Base-by-base conservation (phyloP, 2,113 vertebrate genomes). In the Athene cunicularia region DNA sequence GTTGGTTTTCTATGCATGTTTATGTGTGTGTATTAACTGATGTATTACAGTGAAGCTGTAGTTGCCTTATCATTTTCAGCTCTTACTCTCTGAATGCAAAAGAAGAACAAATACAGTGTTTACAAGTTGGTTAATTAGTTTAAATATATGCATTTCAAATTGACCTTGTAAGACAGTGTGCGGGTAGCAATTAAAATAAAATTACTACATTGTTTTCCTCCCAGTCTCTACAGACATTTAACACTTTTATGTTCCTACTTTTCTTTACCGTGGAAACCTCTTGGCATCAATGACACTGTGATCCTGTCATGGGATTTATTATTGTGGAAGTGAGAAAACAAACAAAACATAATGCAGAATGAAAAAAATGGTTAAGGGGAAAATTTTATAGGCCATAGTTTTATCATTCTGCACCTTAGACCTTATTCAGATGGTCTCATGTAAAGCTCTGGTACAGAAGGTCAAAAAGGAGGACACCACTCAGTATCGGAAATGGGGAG, bases 81-180 rank as follows among this genome's bases (percentile, higher is more conserved):
- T 92, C 35, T 82, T 75, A 33, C 26, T 94, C 22, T 95, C 37
- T 83, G 41, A 75, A 74, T 45, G 37, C 70, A 79, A 26, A 60
- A 88, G 33, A 84, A 88, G 23, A 89, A 59, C 85, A 95, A 96
- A 89, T 60, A 56, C 33, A 73, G 19, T 47, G 14, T 93, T 92
- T 93, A 89, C 76, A 95, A 91, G 32, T 68, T 93, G 52, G 70
- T 83, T 96, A 96, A 96, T 96, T 94, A 96, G 76, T 84, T 93
- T 77, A 95, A 95, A 95, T 87, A 75, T 68, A 91, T 73, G 76
- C 64, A 76, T 95, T 90, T 85, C 70, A 79, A 82, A 93, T 85
- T 96, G 94, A 95, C 91, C 86, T 91, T 79, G 79, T 11, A 15
- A 95, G 64, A 79, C 66, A 86, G 86, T 41, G 43, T 43, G 47